Evolutionary conservation across 53 echinoderm and acorn worm genomes (phyloP).

Genomic region (Astropecten irregularis): DNA sequence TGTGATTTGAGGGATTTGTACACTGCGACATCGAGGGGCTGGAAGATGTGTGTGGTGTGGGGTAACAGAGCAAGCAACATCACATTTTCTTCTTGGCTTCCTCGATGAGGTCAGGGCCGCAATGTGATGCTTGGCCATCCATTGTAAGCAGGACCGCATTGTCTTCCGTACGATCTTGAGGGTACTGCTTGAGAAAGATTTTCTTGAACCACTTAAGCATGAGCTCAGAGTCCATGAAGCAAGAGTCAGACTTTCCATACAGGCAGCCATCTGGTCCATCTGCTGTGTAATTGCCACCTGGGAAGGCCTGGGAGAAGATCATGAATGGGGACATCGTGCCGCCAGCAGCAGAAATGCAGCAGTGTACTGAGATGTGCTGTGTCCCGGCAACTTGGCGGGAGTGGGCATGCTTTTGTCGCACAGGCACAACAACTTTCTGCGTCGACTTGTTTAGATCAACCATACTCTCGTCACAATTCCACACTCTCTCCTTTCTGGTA

Average conservation of each 20-base stretch:
- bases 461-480: slow-evolving; percentile 48
- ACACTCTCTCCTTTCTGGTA: slow-evolving; percentile 20
- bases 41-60: slow-evolving; percentile 43
- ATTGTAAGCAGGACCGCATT: slow-evolving; percentile 41
- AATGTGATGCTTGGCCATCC: slow-evolving; percentile 40
- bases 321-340: slow-evolving; percentile 52
- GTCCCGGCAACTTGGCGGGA: slow-evolving; percentile 26
- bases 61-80: slow-evolving; percentile 31
- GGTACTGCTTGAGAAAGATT: slow-evolving; percentile 40
- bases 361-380: slow-evolving; percentile 34
- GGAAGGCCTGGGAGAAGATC: no score
- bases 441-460: slow-evolving; percentile 57
- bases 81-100: slow-evolving; percentile 20
- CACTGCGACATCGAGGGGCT: slow-evolving; percentile 41
- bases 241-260: slow-evolving; percentile 45
- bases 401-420: slow-evolving; percentile 29
- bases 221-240: slow-evolving; percentile 44
- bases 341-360: slow-evolving; percentile 50
- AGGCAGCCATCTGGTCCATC: slow-evolving; percentile 50
- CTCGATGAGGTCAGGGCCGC: neutral
- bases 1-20: slow-evolving; percentile 25
- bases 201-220: slow-evolving; percentile 43
- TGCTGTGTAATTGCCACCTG: slow-evolving; percentile 20
- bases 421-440: slow-evolving; percentile 36
- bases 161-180: slow-evolving; percentile 21